Base-by-base conservation (phyloP, 2,888 invertebrate species). In the Athrips mouffetella region DNA sequence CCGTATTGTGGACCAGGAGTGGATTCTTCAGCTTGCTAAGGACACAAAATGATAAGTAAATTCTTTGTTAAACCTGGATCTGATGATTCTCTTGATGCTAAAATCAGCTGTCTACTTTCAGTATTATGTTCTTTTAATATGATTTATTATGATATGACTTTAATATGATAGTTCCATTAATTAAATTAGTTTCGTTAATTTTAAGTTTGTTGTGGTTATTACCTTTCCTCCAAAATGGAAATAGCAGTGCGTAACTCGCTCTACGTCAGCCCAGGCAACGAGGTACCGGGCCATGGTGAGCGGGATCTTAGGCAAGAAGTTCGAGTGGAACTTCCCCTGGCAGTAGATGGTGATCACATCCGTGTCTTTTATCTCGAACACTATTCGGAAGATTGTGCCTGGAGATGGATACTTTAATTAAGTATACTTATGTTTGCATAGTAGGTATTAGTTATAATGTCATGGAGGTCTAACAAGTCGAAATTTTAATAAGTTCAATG, bases 261-360 rank as follows among this genome's bases (percentile, higher is more conserved):
- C 87, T 0, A 87, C 78, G 29, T 87, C 87, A 0, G 86, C 86
- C 87, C 87, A 88, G 0, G 86, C 87, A 0, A 87, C 87, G 27
- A 88, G 70, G 52, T 70, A 88, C 48, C 66, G 65, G 0, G 87
- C 87, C 84, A 85, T 85, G 4, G 65, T 64, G 3, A 88, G 65
- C 0, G 87, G 87, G 1, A 88, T 88, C 66, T 88, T 88, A 1
- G 87, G 87, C 54, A 88, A 60, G 55, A 88, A 88, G 63, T 88
- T 88, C 2, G 84, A 85, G 54, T 88, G 87, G 57, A 88, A 88
- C 62, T 88, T 88, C 35, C 86, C 86, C 63, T 88, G 87, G 54
- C 87, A 88, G 67, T 87, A 88, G 51, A 88, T 87, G 0, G 87
- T 88, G 50, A 88, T 86, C n/a, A 88, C 86, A 10, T 87, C 86